phyloP scores from a whole-genome alignment of 1,140 invertebrate species.

The Drosophila nigrodunni region DNA sequence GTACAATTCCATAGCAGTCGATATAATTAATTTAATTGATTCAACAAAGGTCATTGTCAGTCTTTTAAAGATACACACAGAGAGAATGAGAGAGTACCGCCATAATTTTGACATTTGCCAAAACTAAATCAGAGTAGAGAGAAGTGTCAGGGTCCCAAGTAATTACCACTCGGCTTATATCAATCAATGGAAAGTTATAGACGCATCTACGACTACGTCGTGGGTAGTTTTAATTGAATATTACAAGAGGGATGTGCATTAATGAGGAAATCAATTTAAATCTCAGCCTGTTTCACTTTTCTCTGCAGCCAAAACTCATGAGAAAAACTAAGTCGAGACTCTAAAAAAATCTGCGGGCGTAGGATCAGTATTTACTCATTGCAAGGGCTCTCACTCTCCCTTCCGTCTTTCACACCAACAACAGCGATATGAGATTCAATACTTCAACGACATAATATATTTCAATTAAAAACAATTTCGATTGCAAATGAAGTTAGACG shows the following conservation, averaged over 20 bases:
- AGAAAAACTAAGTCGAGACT: slow-evolving; percentile 63
- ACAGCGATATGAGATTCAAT: slow-evolving; percentile 42
- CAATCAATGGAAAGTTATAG: slow-evolving; percentile 60
- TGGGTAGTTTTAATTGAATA: slow-evolving; percentile 81
- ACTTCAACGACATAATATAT: slow-evolving; percentile 75
- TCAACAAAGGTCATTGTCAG: slow-evolving; percentile 69
- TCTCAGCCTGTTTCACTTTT: slow-evolving; percentile 55
- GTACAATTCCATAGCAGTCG: slow-evolving; percentile 35
- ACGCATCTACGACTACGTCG: slow-evolving; percentile 34
- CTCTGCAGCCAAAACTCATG: slow-evolving; percentile 51
- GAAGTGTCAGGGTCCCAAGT: slow-evolving; percentile 57
- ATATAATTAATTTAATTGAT: slow-evolving; percentile 69
- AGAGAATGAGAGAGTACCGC: slow-evolving; percentile 35
- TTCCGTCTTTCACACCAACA: slow-evolving; percentile 16
- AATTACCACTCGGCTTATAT: slow-evolving; percentile 76
- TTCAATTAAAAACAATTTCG: slow-evolving; percentile 59
- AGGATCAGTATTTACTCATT: slow-evolving; percentile 56
- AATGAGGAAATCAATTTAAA: slow-evolving; percentile 84
- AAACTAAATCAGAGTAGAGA: slow-evolving; percentile 44
- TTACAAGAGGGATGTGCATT: slow-evolving; percentile 83
- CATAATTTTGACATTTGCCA: slow-evolving; percentile 57
- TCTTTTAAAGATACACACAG: slow-evolving; percentile 33
- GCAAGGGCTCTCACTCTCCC: slow-evolving; percentile 49
- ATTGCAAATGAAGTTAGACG: slow-evolving; percentile 31
- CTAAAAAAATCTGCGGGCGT: slow-evolving; percentile 77